Conservation (phyloP, 2,888 invertebrate genomes). For the Drosophila cognata region DNA sequence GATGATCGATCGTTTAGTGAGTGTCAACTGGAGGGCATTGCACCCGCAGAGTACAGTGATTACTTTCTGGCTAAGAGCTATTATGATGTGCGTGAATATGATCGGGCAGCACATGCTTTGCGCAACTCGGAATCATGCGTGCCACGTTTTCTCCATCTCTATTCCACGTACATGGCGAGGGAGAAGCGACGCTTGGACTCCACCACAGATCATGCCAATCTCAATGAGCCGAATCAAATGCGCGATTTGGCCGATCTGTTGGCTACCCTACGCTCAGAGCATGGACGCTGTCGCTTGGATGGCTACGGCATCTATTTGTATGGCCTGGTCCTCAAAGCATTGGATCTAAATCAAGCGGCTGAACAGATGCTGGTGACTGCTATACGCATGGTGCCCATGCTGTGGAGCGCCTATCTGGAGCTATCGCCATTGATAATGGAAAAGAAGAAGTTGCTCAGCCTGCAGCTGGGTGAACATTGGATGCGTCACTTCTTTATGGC, state of each 20-base stretch:
- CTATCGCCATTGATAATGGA: conserved; percentile 93
- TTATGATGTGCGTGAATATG: conserved; percentile 96
- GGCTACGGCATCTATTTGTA: conserved; percentile 95
- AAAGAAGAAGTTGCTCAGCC: conserved; percentile 89
- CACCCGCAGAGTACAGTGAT: conserved; percentile 87
- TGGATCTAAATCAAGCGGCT: conserved; percentile 92
- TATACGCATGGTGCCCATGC: conserved; percentile 91
- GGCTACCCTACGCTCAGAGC: conserved; percentile 87
- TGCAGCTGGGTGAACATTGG: conserved; percentile 94
- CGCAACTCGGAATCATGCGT: conserved; percentile 89
- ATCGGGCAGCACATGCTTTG: conserved; percentile 92
- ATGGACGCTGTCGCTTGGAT: conserved; percentile 89
- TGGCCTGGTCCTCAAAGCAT: conserved; percentile 94
- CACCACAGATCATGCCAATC: conserved; percentile 87
- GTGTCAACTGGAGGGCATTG: conserved; percentile 80
- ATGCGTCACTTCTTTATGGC: conserved; percentile 96
- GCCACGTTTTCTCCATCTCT: conserved; percentile 93
- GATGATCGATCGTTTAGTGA: conserved; percentile 59
- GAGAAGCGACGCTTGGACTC: conserved; percentile 96
- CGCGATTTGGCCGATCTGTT: conserved; percentile 87
- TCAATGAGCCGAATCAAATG: conserved; percentile 83
- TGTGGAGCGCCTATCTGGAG: conserved; percentile 98
- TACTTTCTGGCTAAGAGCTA: conserved; percentile 94
- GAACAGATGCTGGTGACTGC: conserved; percentile 92
- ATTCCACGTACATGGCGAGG: conserved; percentile 94